Evolutionary conservation across 2,797 vertebrate species (phyloP), one percentile per base, ranked within the genome.

Genomic region (Mormyrops boulengeri): DNA sequence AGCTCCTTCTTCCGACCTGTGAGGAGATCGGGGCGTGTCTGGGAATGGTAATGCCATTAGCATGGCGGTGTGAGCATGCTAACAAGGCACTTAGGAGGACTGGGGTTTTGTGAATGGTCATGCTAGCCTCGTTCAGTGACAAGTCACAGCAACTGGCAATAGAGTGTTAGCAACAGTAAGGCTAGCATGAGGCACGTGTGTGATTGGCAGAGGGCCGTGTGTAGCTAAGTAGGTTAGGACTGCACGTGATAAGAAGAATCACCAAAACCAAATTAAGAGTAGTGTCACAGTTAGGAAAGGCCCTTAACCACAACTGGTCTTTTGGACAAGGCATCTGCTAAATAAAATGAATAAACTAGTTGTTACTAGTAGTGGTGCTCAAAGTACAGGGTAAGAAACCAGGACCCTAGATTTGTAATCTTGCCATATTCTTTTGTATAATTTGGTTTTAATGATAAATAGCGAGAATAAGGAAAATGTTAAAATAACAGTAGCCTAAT

Each of bases 1-100:
- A 95, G 94, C 57, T 96, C 91, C 92, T 95, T 96, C 89, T 93
- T 94, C 26, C 96, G 44, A 8, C 5, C 89, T 86, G 89, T 17
- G 7, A 55, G 6, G 77, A 52, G n/a, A 80, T 14, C 2, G 47
- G 9, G 47, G 26, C 44, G 1, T 50, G 84, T 50, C 50, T 85
- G 49, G 9, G 84, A 50, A 85, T 14, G 41, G 82, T 49, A 26
- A 26, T 22, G 3, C 22, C 1, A 50, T 11, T 52, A 12, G 49
- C 84, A 7, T 26, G 9, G 5, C 22, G 49, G 84, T 26, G 8
- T 52, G 49, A 14, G 9, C 0, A 0, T 3, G 22, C 47, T 41
- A 77, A 41, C 38, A 47, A 44, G 17, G 73, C 73, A 47, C 73
- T 80, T 7, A 80, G 3, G 38, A 47, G n/a, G 19, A 44, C 14